Evolutionary conservation across 1,140 invertebrate genomes (phyloP).

Genomic region (Rhyzopertha dominica): DNA sequence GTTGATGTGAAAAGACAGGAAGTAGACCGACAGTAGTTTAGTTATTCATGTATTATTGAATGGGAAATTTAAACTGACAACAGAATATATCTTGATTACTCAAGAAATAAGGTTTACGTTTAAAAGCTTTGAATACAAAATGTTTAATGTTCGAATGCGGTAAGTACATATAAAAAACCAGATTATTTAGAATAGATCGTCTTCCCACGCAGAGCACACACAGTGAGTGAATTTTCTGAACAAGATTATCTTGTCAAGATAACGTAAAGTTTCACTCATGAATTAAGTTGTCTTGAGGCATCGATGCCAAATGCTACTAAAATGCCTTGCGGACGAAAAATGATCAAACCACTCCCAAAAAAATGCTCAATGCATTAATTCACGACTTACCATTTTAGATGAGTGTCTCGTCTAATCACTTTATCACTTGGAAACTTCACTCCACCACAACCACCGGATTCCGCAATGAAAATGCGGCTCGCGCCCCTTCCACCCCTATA

Average conservation of each 20-base stretch:
- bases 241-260: neutral
- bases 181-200: too few species aligned
- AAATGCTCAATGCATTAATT: slow-evolving; percentile 11
- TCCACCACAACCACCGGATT: slow-evolving; percentile 2
- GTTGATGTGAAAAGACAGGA: too few species aligned
- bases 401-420: slow-evolving; percentile 3
- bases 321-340: neutral
- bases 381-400: slow-evolving; percentile 17
- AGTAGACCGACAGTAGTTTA: too few species aligned
- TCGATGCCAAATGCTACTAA: neutral
- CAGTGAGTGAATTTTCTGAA: neutral
- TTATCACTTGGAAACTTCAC: neutral
- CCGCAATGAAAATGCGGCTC: slow-evolving; percentile 26
- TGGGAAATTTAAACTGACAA: neutral
- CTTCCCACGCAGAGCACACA: slow-evolving; percentile 29
- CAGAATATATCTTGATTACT: slow-evolving; percentile 31
- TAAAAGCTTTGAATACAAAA: too few species aligned
- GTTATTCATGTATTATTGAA: slow-evolving; percentile 18
- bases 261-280: neutral
- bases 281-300: neutral
- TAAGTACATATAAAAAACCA: too few species aligned
- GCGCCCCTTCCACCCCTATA: slow-evolving; percentile 41
- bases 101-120: slow-evolving; percentile 5
- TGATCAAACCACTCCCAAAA: neutral
- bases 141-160: too few species aligned